A percentile compares a stretch with the other conserved stretches of the same genome.
These are phyloP conservation scores for Phortica okadai DNA, from an alignment of 2,888 invertebrate genomes.

Conservation along the genomic window DNA sequence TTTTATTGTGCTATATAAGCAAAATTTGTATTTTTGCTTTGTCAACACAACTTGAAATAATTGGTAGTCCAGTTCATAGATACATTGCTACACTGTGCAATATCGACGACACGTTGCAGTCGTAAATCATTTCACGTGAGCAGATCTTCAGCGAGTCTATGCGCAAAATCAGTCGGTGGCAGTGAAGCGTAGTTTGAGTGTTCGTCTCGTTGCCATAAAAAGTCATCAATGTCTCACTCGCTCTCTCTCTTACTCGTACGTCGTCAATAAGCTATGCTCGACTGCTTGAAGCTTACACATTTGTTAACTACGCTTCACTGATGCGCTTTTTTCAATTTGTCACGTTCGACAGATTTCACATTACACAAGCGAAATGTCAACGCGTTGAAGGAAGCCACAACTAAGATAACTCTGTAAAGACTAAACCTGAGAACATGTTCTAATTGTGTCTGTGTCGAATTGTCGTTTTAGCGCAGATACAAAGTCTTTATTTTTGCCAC, in stretches of 20 bases:
- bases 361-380: conserved; percentile 33
- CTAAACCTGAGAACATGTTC: neutral
- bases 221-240: conserved; percentile 57
- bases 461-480: neutral
- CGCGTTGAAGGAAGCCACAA: neutral
- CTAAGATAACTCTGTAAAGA: neutral
- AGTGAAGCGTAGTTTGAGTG: conserved; percentile 46
- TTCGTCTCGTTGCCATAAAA: conserved; percentile 34
- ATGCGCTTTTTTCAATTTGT: conserved; percentile 73
- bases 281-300: conserved; percentile 53
- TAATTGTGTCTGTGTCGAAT: neutral
- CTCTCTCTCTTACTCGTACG: conserved; percentile 46
- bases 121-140: conserved; percentile 69
- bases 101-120: conserved; percentile 49
- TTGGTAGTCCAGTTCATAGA: too few species aligned
- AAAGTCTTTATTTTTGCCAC: neutral
- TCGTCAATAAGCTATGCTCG: conserved; percentile 66
- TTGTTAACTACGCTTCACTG: conserved; percentile 72
- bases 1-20: too few species aligned
- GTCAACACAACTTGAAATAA: too few species aligned
- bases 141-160: conserved; percentile 49
- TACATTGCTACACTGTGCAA: conserved; percentile 47
- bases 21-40: too few species aligned
- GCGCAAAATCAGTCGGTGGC: conserved; percentile 54
- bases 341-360: conserved; percentile 67